Percentiles rank a stretch among this genome's conserved stretches.
phyloP scores from a whole-genome alignment of 2,797 vertebrate species.

The Pachyuromys duprasi region DNA sequence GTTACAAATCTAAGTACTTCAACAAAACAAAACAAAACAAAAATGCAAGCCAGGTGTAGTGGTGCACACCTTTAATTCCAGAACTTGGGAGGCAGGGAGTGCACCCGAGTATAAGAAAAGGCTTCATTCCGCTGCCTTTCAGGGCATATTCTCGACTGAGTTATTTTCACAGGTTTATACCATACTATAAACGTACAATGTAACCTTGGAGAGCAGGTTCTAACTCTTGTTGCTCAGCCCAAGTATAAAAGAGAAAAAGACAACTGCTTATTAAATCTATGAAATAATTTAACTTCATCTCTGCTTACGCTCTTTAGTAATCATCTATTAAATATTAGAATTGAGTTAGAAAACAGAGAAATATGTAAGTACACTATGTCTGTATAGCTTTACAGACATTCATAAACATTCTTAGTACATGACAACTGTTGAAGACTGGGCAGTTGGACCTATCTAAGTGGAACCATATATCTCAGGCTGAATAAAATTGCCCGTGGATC shows the following conservation, averaged over 20 bases:
- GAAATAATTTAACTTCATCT: slow-evolving; percentile 57
- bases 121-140: slow-evolving; percentile 15
- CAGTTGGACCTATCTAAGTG: slow-evolving; percentile 2
- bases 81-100: neutral
- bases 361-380: neutral
- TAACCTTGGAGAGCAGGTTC: slow-evolving; percentile 13
- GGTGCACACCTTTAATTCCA: neutral
- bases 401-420: slow-evolving; percentile 25
- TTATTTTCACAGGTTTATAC: neutral
- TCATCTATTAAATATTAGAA: slow-evolving; percentile 47
- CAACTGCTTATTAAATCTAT: slow-evolving; percentile 44
- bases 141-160: slow-evolving; percentile 16
- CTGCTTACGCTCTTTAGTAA: slow-evolving; percentile 60
- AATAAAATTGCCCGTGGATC: slow-evolving; percentile 18
- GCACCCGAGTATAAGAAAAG: neutral
- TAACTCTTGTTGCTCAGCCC: neutral
- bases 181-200: neutral
- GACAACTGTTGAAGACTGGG: neutral
- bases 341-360: neutral
- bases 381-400: slow-evolving; percentile 8
- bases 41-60: neutral
- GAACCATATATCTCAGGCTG: neutral
- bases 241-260: slow-evolving; percentile 49
- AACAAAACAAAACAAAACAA: no score
- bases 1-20: slow-evolving; percentile 29